A percentile compares a stretch with the other conserved stretches of the same genome.
Conservation (phyloP, 2,888 invertebrate species). For the Syrphus vitripennis region DNA sequence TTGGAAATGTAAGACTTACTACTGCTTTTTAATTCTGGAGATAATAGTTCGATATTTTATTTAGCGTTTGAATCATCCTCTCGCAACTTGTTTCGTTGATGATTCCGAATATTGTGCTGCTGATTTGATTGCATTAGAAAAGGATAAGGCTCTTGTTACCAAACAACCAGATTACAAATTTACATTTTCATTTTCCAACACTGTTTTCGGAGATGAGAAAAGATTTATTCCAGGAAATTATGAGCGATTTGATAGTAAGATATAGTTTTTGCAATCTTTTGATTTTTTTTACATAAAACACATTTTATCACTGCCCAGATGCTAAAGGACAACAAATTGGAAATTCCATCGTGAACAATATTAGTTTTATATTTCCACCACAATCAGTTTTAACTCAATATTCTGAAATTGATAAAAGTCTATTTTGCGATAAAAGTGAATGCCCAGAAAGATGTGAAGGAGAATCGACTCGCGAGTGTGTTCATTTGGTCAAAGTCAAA, state of each 20-base stretch:
- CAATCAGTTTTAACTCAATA: conserved; percentile 89
- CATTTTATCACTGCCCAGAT: conserved; percentile 70
- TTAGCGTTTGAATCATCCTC: conserved; percentile 73
- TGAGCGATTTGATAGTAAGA: conserved; percentile 75
- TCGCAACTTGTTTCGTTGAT: conserved; percentile 71
- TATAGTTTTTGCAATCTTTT: neutral
- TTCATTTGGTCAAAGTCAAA: conserved; percentile 75
- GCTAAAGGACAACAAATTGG: conserved; percentile 69
- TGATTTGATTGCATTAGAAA: conserved; percentile 67
- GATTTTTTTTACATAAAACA: neutral
- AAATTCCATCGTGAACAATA: conserved; percentile 85
- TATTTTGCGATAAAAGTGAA: conserved; percentile 74
- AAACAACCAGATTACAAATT: conserved; percentile 74
- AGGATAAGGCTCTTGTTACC: conserved; percentile 65
- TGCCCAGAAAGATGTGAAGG: conserved; percentile 70
- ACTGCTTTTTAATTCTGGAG: neutral
- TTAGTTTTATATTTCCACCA: conserved; percentile 88
- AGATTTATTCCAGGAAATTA: conserved; percentile 72
- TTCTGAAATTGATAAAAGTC: conserved; percentile 74
- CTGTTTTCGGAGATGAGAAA: conserved; percentile 71
- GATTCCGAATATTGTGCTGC: conserved; percentile 69
- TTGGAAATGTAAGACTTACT: conserved; percentile 55
- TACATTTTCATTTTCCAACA: conserved; percentile 74
- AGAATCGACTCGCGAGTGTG: conserved; percentile 71
- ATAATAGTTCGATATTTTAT: neutral